Conservation (phyloP, 2,888 invertebrate genomes). For the Epirrhoe alternata region DNA sequence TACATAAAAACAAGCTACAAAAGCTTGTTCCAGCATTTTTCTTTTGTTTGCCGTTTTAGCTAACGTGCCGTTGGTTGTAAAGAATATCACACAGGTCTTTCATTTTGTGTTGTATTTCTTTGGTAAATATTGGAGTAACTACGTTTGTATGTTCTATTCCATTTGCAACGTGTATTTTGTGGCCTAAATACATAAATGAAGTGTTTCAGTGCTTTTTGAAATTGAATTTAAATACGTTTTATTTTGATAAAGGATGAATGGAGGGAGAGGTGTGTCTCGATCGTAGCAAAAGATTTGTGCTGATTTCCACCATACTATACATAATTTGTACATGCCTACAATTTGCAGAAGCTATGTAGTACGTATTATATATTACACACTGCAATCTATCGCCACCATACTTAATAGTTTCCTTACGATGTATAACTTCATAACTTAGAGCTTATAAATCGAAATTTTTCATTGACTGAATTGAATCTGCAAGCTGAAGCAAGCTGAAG, state of each 20-base stretch:
- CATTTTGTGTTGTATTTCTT: slow-evolving; percentile 28
- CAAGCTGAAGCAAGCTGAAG: too few relatives aligned
- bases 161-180: slow-evolving; percentile 8
- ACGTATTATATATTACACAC: too few relatives aligned
- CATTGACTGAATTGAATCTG: too few relatives aligned
- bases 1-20: slow-evolving; percentile 5
- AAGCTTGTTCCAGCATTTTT: neutral
- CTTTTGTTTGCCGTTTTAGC: slow-evolving; percentile 16
- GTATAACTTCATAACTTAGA: too few relatives aligned
- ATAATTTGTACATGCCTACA: too few relatives aligned
- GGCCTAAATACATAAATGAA: slow-evolving; percentile 14
- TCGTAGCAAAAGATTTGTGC: too few relatives aligned
- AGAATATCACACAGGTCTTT: slow-evolving; percentile 19
- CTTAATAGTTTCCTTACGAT: too few relatives aligned
- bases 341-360: too few relatives aligned
- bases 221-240: neutral
- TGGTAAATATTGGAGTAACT: slow-evolving; percentile 24
- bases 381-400: too few relatives aligned
- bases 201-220: neutral
- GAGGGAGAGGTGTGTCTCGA: too few relatives aligned
- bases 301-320: too few relatives aligned
- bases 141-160: slow-evolving; percentile 11
- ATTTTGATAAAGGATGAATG: neutral
- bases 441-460: too few relatives aligned
- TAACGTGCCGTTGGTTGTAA: slow-evolving; percentile 6